These are phyloP conservation scores for Corydoras maculifer DNA, from an alignment of 2,113 vertebrate species.

Conservation along the genomic window DNA sequence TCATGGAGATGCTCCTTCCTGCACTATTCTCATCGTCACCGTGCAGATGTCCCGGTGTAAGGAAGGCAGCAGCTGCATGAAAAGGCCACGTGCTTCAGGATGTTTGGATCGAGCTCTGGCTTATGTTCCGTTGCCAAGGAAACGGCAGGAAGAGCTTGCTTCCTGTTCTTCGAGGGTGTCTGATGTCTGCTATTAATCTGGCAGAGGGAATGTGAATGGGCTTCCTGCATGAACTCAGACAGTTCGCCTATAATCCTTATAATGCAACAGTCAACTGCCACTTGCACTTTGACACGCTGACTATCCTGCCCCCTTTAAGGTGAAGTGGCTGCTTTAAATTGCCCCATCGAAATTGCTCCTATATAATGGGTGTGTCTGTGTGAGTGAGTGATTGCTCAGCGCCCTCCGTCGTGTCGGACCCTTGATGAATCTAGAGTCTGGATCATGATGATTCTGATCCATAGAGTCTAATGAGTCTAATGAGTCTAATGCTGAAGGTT, in stretches of 20 bases:
- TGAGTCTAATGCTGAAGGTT: no score
- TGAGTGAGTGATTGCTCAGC: no score
- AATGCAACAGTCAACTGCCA: no score
- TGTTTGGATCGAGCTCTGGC: conserved; percentile 27
- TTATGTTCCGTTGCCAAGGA: conserved; percentile 35
- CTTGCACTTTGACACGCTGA: no score
- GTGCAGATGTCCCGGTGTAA: conserved; percentile 40
- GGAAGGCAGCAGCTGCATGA: conserved; percentile 18
- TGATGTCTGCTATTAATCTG: conserved; percentile 14
- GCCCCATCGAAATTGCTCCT: no score
- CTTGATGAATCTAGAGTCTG: no score
- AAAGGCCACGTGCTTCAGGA: conserved; percentile 34
- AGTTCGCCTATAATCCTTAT: not conserved
- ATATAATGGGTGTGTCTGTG: no score
- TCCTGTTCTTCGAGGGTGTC: conserved; percentile 21
- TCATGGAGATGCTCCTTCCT: conserved; percentile 24
- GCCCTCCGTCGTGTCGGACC: no score
- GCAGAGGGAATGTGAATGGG: conserved; percentile 5
- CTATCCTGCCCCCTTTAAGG: no score
- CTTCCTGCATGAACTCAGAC: conserved; percentile 1
- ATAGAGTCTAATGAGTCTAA: no score
- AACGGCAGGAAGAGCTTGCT: conserved; percentile 36
- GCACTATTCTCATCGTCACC: conserved; percentile 7
- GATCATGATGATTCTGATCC: no score
- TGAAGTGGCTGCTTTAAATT: no score